Evolutionary conservation across 2,797 vertebrate genomes (phyloP).

Genomic region (Poeciliopsis infans): DNA sequence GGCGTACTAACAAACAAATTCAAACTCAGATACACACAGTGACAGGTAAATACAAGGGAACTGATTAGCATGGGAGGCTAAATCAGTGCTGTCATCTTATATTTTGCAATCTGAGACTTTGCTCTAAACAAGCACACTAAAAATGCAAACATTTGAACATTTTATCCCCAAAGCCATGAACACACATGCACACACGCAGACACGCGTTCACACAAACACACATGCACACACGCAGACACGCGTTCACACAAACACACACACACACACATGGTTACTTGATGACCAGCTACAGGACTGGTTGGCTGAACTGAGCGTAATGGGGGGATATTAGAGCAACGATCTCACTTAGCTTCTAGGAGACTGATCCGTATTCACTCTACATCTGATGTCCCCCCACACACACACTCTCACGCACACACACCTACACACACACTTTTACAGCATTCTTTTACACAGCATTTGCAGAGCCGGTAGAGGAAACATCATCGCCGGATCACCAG

Average conservation of each 20-base stretch:
- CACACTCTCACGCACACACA: neutral
- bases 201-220: neutral
- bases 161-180: slow-evolving; percentile 20
- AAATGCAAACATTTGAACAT: slow-evolving; percentile 50
- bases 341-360: slow-evolving; percentile 80
- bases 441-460: slow-evolving; percentile 21
- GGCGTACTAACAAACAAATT: neutral
- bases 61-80: slow-evolving; percentile 46
- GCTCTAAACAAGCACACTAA: slow-evolving; percentile 38
- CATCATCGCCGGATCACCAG: slow-evolving; percentile 11
- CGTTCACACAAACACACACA: neutral
- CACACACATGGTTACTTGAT: slow-evolving; percentile 55
- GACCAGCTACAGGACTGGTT: slow-evolving; percentile 70
- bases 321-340: slow-evolving; percentile 81
- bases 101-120: slow-evolving; percentile 46
- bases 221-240: slow-evolving; percentile 9
- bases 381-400: slow-evolving; percentile 58
- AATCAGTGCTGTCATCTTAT: slow-evolving; percentile 54
- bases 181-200: neutral
- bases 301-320: slow-evolving; percentile 81
- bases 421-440: neutral
- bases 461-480: slow-evolving; percentile 10
- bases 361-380: slow-evolving; percentile 76
- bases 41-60: slow-evolving; percentile 15
- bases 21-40: neutral